Evolutionary conservation across 2,888 invertebrate genomes (phyloP), one percentile per base, ranked within the genome.

Genomic region (Rhimphoctona megacephalus): DNA sequence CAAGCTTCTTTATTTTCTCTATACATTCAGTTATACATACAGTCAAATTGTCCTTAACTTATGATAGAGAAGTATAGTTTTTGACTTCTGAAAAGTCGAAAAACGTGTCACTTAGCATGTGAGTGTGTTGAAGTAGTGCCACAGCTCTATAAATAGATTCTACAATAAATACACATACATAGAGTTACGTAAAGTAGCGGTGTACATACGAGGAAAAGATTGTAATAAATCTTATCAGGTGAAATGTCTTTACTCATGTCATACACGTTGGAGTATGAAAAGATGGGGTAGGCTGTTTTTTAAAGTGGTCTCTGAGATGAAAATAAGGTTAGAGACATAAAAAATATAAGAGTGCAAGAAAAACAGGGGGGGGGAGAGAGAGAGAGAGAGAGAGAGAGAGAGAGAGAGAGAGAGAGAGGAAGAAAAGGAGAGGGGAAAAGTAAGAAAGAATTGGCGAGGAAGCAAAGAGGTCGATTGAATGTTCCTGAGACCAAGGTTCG

Each of bases 141-240:
- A 22, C 52, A 36, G 11, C 33, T 72, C 54, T 36, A 36, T 54
- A 36, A 54, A 72, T 36, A 72, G 52, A 52, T 33, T 5, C 43
- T n/a, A 11, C 52, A 22, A 72, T n/a, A 33, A 19, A 36, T 33
- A 54, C 52, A 72, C 36, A 52, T 36, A 54, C 33, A 72, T n/a
- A 11, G 5, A 36, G 11, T 49, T 39, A 70, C 14, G 46, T 69
- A 57, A 64, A 39, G 52, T 64, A 57, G 52, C 49, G 30, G 64
- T 17, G 61, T 11, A 25, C 22, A 25, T 30, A 25, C 39, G 46
- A 43, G 14, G 43, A 57, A 70, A 25, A 82, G 82, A 74, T 73
- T 82, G 73, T 84, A 80, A 86, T 72, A 89, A 89, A 87, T 87
- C 87, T 84, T 88, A 88, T 82, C 88, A 88, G 85, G 36, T 73